Base-by-base conservation (phyloP, 2,888 invertebrate genomes). In the Rhodophaea formosa region DNA sequence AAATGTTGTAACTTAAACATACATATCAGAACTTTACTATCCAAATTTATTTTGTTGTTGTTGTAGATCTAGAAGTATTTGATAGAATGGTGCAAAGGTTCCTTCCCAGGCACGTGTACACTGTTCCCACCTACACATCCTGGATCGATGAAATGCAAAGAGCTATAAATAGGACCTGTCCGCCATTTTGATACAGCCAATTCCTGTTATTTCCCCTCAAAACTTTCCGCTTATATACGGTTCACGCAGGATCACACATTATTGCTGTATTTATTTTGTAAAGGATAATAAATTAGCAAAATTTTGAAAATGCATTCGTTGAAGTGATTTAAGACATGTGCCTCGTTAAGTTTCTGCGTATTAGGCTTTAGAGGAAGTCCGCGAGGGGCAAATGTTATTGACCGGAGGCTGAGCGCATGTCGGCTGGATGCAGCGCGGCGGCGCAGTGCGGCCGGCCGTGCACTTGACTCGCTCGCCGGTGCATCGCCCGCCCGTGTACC, bases 401-500 rank as follows among this genome's bases (percentile, higher is more conserved):
- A 88, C 85, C 87, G 86, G 75, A 65, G 61, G 64, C 58, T 64
- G 77, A 62, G 76, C 77, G 79, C 86, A 83, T 81, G 84, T 75
- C 85, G 80, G 72, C 76, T 71, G 70, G 72, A 39, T 76, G 82
- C 79, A 82, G 75, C 78, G 15, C 51, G 86, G 1, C 51, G 51
- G 82, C 81, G 83, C 84, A 82, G 75, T 75, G 70, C 56, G 63
- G 64, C 77, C 83, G 81, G 82, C 88, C 86, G 67, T 92, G 86
- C 88, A 91, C 87, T 86, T 88, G 86, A 84, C 90, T 88, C 78
- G 77, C 74, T 62, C 39, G n/a, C 39, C 79, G 80, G 87, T 88
- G 88, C 88, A 87, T 86, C 82, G 86, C 68, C 84, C 86, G 82
- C 77, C 67, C 72, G 75, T 65, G 74, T 65, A 62, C 59, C 58